Evolutionary conservation across 2,888 invertebrate species (phyloP), one percentile per base, ranked within the genome.

Genomic region (Trissoscelio sp.): DNA sequence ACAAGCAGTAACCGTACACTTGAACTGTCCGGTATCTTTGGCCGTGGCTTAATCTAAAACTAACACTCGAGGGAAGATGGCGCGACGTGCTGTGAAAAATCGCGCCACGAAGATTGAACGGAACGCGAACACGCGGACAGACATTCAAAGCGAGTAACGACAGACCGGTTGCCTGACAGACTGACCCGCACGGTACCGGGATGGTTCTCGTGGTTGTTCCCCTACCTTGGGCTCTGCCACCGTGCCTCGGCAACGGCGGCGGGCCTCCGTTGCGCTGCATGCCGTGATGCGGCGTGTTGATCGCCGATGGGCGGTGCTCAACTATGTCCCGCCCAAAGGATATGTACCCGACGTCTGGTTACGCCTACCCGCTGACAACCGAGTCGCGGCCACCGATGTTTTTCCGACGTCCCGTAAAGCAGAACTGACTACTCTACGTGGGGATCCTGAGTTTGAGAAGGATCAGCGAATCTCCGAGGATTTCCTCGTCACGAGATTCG

Each of bases 111-210:
- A 86, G 85, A 80, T 83, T 81, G 85, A 83, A 92, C 92, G 92
- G 91, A 46, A 60, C 75, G 81, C 72, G 83, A 79, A 82, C 85
- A 73, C 83, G 84, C 85, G 83, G 80, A 81, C 81, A 70, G 51
- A 69, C 51, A 66, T 81, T 77, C 72, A 66, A 79, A 74, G 53
- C 84, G 81, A 84, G 80, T 85, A 86, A 86, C 88, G 87, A 89
- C 88, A 89, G 89, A 90, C 91, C 91, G 89, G 90, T 89, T 89
- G 90, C 88, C 89, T 89, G 90, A 90, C 89, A 90, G 91, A 91
- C 91, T 91, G 91, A 90, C 90, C 90, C 89, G 88, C 88, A 88
- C 88, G 87, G 88, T 87, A 86, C 87, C 87, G 88, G 88, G 88
- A 89, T 88, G 89, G 87, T 88, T 89, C 87, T 85, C 87, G 88